Conservation (phyloP, 2,113 vertebrate genomes). For the Gymnarchus niloticus region DNA sequence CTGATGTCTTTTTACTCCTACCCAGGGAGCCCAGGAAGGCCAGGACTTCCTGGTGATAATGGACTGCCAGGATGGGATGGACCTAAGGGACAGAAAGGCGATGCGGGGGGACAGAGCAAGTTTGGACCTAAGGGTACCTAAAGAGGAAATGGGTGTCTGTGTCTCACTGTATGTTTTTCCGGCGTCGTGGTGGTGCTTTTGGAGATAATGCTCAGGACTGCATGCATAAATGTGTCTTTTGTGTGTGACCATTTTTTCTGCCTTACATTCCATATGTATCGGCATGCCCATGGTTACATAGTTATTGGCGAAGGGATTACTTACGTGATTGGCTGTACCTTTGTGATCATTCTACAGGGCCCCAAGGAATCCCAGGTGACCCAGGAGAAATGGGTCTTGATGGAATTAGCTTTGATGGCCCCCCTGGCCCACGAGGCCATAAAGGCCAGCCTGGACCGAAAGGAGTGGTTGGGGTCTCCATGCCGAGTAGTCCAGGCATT, state of each 20-base stretch:
- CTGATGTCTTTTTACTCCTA: background rate
- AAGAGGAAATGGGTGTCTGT: background rate
- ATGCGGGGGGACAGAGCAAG: background rate
- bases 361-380: constrained; percentile 63
- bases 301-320: background rate
- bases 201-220: background rate
- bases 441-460: background rate
- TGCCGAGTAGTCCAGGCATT: constrained; percentile 52
- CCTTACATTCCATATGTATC: background rate
- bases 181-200: too few species aligned
- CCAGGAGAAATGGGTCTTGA: constrained; percentile 64
- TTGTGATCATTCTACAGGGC: constrained; percentile 46
- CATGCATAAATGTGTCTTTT: background rate
- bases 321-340: background rate
- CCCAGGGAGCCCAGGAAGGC: background rate
- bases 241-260: background rate
- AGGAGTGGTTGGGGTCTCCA: constrained; percentile 52
- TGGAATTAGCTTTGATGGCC: constrained; percentile 69
- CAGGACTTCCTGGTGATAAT: background rate
- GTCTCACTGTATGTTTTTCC: too few species aligned
- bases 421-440: constrained; percentile 66
- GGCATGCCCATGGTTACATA: background rate
- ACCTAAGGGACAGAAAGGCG: background rate
- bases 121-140: background rate
- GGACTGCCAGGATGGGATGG: background rate